Conservation (phyloP, 23 tunicate genomes). For the Ascidia mentula region DNA sequence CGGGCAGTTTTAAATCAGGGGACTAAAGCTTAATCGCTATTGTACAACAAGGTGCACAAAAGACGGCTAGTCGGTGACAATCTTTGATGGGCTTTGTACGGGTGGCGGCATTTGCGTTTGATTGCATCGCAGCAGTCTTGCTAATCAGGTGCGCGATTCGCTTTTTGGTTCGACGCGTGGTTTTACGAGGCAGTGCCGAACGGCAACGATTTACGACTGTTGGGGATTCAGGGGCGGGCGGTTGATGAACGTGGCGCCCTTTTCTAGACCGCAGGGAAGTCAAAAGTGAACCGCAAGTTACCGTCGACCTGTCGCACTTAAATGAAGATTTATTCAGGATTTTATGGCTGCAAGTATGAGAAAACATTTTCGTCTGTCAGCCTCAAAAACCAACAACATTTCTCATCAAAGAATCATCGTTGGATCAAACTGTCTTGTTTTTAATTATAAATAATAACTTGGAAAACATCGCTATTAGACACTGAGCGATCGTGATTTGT, state of each 20-base stretch:
- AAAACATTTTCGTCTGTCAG: no score
- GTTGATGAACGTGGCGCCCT: background rate
- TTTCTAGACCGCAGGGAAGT: no score
- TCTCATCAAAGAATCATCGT: no score
- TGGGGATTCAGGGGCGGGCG: background rate
- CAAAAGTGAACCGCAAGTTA: background rate
- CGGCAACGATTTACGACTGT: background rate
- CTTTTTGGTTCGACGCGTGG: background rate
- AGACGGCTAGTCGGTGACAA: background rate
- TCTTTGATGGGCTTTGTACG: background rate
- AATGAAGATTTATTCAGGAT: background rate
- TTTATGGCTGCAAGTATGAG: background rate
- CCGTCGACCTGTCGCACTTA: background rate
- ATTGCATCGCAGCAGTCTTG: background rate
- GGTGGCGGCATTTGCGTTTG: background rate
- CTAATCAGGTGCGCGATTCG: background rate
- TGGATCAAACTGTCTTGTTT: no score
- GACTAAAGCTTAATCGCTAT: background rate
- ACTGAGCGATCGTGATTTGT: no score
- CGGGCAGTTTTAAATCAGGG: background rate
- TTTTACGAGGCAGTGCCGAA: constrained; percentile 1
- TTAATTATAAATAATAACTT: no score
- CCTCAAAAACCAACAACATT: no score
- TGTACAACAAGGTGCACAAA: background rate
- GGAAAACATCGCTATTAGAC: no score